Conservation (phyloP, 2,113 vertebrate genomes). For the Ancistrus triradiatus region DNA sequence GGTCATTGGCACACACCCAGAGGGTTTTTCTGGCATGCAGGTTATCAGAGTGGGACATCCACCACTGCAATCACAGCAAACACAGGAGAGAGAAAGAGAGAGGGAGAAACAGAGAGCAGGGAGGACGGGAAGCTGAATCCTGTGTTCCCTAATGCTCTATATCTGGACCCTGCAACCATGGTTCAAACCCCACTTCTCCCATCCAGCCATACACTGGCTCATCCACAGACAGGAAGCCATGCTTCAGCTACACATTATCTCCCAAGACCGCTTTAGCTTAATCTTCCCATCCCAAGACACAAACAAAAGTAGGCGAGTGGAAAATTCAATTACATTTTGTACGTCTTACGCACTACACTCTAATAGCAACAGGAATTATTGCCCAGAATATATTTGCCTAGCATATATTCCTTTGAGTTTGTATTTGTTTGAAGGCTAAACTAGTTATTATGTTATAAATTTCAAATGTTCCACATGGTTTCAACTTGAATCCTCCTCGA, state of each 20-base stretch:
- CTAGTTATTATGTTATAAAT: background rate
- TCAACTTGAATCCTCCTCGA: too few relatives aligned
- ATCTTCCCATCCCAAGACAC: background rate
- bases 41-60: constrained; percentile 53
- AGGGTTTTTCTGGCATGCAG: constrained; percentile 66
- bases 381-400: too few relatives aligned
- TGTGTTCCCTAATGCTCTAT: constrained; percentile 47
- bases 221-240: constrained; percentile 10
- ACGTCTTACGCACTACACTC: too few relatives aligned
- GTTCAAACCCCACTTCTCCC: constrained; percentile 4
- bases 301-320: background rate
- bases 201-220: constrained; percentile 17
- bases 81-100: constrained; percentile 33
- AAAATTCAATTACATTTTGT: too few relatives aligned
- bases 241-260: constrained; percentile 1
- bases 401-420: too few relatives aligned
- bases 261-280: background rate
- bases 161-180: constrained; percentile 12
- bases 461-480: too few relatives aligned
- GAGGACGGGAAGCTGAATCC: constrained; percentile 57
- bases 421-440: background rate
- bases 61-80: constrained; percentile 40
- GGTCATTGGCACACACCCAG: constrained; percentile 40
- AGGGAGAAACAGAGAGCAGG: constrained; percentile 28
- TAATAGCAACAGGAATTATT: too few relatives aligned